These are phyloP conservation scores for Caenorhabditis sulstoni DNA, from an alignment of 2,888 invertebrate species.

Conservation along the genomic window DNA sequence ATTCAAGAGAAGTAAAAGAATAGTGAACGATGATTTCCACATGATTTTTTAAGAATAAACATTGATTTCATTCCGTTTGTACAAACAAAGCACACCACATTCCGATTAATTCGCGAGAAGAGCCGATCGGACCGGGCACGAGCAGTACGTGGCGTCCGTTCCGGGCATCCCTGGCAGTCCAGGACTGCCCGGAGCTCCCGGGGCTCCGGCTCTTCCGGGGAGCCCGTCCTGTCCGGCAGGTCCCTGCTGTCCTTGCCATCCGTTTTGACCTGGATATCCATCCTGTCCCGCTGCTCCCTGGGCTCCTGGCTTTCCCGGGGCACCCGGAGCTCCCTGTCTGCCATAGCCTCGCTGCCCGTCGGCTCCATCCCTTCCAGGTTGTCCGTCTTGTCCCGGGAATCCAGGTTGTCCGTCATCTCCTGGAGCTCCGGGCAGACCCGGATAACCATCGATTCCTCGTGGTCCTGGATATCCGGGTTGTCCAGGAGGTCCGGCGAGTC, in stretches of 20 bases:
- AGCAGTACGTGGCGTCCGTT: slow-evolving; percentile 53
- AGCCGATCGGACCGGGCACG: slow-evolving; percentile 39
- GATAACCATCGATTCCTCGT: slow-evolving; percentile 43
- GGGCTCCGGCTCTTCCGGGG: slow-evolving; percentile 42
- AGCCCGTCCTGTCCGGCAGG: slow-evolving; percentile 54
- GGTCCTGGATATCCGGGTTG: slow-evolving; percentile 55
- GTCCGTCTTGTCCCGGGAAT: slow-evolving; percentile 64
- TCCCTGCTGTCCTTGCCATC: slow-evolving; percentile 60
- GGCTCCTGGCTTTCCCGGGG: slow-evolving; percentile 61
- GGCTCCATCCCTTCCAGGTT: slow-evolving; percentile 36
- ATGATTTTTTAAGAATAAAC: slow-evolving; percentile 8
- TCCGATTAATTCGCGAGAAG: slow-evolving; percentile 2
- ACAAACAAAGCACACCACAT: slow-evolving; percentile 4
- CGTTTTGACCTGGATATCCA: slow-evolving; percentile 59
- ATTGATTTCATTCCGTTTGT: slow-evolving; percentile 11
- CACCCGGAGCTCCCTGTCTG: slow-evolving; percentile 39
- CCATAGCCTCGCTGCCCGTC: slow-evolving; percentile 43
- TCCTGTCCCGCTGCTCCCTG: slow-evolving; percentile 52
- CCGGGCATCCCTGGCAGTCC: slow-evolving; percentile 49
- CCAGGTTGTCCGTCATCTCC: slow-evolving; percentile 66
- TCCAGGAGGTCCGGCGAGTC: slow-evolving; percentile 43
- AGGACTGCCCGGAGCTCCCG: slow-evolving; percentile 32
- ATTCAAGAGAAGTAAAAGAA: not conserved
- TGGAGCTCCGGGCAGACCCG: slow-evolving; percentile 66
- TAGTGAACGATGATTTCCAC: slow-evolving; percentile 1